phyloP scores from a whole-genome alignment of 2,113 vertebrate species.

The Leptocoma aspasia region DNA sequence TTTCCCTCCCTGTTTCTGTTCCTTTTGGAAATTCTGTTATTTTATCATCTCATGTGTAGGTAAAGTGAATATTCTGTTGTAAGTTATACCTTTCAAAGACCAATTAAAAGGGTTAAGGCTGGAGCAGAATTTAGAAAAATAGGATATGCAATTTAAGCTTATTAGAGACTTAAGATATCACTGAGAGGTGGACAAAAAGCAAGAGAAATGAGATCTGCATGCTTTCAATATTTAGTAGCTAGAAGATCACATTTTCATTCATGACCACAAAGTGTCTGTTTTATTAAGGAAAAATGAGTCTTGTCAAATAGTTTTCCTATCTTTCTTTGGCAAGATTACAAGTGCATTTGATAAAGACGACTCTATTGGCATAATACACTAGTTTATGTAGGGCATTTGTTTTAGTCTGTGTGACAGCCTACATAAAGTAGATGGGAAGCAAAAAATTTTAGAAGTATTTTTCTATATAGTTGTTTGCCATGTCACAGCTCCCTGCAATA shows the following conservation, averaged over 20 bases:
- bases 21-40: not conserved
- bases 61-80: not conserved
- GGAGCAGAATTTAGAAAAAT: not conserved
- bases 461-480: not conserved
- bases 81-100: not conserved
- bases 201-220: not conserved
- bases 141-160: not conserved
- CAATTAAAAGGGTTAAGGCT: not conserved
- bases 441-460: not conserved
- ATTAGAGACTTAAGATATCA: not conserved
- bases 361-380: not conserved
- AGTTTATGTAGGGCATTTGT: not conserved
- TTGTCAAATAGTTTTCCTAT: constrained; percentile 17
- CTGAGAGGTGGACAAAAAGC: not conserved
- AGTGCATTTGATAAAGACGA: not conserved
- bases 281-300: not conserved
- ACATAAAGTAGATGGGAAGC: not conserved
- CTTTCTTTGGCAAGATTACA: not conserved
- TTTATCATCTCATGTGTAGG: not conserved
- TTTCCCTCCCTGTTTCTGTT: not conserved
- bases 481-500: not conserved
- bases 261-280: not conserved
- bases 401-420: not conserved
- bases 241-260: constrained; percentile 21
- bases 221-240: not conserved